phyloP scores from a whole-genome alignment of 2,113 vertebrate genomes.

The Tursiops truncatus region DNA sequence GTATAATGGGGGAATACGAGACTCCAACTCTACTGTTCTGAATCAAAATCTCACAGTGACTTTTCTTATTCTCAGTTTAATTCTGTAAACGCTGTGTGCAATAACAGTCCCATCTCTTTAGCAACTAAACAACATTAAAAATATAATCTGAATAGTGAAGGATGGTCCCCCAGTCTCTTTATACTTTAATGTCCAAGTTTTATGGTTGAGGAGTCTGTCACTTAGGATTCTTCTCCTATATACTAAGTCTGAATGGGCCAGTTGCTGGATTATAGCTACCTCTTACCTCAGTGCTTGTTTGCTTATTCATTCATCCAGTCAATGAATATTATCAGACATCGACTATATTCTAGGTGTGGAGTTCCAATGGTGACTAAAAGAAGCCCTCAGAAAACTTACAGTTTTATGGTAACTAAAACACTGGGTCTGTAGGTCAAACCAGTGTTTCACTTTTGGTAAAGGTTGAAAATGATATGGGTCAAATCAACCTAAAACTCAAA shows the following conservation, averaged over 20 bases:
- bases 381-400: neutral
- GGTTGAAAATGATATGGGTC: neutral
- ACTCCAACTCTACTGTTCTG: neutral
- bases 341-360: neutral
- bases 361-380: neutral
- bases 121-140: neutral
- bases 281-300: neutral
- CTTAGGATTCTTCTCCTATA: neutral
- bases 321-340: neutral
- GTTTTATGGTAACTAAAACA: neutral
- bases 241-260: neutral
- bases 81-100: neutral
- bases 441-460: neutral
- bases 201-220: neutral
- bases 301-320: neutral
- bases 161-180: neutral
- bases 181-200: neutral
- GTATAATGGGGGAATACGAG: neutral
- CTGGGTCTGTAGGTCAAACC: neutral
- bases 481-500: neutral
- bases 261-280: neutral
- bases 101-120: neutral
- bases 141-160: neutral
- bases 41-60: neutral
- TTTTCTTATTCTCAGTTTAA: neutral